Conservation (phyloP, 2,113 vertebrate genomes). For the Asarcornis scutulata region DNA sequence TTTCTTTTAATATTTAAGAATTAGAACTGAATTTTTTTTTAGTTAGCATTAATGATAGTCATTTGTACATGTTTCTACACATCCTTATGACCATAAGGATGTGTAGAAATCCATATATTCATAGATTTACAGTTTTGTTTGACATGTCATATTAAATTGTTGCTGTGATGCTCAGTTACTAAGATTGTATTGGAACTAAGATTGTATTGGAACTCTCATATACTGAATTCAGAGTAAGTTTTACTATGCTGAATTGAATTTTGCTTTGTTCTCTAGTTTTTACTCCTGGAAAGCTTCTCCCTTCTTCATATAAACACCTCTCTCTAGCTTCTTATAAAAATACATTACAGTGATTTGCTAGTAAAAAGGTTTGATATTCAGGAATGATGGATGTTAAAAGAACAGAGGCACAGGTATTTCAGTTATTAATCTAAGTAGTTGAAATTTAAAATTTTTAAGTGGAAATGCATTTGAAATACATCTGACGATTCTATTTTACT, state of each 20-base stretch:
- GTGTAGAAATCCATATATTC: not conserved
- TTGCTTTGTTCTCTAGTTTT: not conserved
- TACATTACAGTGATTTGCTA: not conserved
- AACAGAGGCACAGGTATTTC: not conserved
- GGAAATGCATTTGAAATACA: not conserved
- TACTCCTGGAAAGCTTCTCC: not conserved
- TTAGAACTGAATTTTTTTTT: not conserved
- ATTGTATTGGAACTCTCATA: not conserved
- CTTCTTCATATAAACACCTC: not conserved
- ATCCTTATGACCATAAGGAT: not conserved
- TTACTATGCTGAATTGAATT: too few species aligned
- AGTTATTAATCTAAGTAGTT: not conserved
- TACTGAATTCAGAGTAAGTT: not conserved
- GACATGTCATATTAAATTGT: not conserved
- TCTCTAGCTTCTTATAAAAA: not conserved
- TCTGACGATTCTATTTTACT: not conserved
- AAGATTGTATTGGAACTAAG: not conserved
- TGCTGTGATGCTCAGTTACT: not conserved
- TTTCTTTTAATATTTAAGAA: not conserved
- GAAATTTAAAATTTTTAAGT: not conserved
- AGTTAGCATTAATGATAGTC: not conserved
- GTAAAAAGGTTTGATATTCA: not conserved
- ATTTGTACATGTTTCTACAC: not conserved
- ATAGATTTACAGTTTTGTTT: not conserved
- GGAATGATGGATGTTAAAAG: not conserved